Evolutionary conservation across 2,113 vertebrate genomes (phyloP).

Genomic region (Heterotis niloticus): DNA sequence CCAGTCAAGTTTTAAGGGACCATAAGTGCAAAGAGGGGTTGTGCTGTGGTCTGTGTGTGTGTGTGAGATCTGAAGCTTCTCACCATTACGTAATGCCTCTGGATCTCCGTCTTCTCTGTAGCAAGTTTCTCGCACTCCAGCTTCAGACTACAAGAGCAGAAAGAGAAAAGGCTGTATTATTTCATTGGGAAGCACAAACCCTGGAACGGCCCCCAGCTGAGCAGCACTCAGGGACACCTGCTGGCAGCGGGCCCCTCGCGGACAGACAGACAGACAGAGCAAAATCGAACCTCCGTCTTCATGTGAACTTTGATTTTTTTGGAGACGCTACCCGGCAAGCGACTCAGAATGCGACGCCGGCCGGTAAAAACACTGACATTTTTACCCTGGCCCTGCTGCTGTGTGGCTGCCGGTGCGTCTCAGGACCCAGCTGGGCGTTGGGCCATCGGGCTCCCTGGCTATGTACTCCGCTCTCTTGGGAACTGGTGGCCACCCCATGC

Average conservation of each 20-base stretch:
- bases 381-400: background rate
- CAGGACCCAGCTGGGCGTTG: background rate
- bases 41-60: slow-evolving; percentile 13
- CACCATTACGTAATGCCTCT: slow-evolving; percentile 93
- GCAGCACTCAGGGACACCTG: background rate
- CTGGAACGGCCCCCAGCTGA: no score
- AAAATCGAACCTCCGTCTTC: background rate
- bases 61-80: slow-evolving; percentile 47
- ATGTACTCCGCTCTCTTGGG: slow-evolving; percentile 9
- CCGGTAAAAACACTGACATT: background rate
- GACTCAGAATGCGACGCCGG: background rate
- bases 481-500: slow-evolving; percentile 12
- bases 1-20: background rate
- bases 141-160: slow-evolving; percentile 72
- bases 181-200: background rate
- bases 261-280: background rate
- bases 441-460: slow-evolving; percentile 4
- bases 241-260: background rate
- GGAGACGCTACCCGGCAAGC: background rate
- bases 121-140: slow-evolving; percentile 90
- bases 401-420: background rate
- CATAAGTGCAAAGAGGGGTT: background rate
- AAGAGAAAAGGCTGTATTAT: slow-evolving; percentile 20
- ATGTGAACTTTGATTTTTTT: background rate
- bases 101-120: slow-evolving; percentile 89